Conservation (phyloP, 2,888 invertebrate species). For the Lithosia quadra region DNA sequence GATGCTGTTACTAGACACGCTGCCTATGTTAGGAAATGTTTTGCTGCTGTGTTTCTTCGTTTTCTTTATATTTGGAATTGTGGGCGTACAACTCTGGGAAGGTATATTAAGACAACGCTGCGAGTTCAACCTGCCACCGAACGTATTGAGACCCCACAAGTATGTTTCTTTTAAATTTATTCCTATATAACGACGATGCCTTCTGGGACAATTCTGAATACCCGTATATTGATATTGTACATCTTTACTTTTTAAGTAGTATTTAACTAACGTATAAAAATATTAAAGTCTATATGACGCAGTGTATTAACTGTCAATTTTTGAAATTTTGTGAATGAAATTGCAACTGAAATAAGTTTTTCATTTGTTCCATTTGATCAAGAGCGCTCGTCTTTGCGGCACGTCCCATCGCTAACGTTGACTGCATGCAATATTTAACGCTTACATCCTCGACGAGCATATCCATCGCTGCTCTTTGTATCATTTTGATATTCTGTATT, state of each 20-base stretch:
- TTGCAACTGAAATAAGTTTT: conserved; percentile 68
- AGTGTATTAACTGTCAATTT: conserved; percentile 53
- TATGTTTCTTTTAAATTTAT: conserved; percentile 84
- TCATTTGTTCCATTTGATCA: conserved; percentile 77
- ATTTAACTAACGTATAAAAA: conserved; percentile 41
- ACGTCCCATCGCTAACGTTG: conserved; percentile 84
- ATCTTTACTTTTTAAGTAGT: conserved; percentile 38
- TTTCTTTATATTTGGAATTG: conserved; percentile 99
- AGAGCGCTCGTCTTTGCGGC: conserved; percentile 80
- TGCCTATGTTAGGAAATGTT: conserved; percentile 99
- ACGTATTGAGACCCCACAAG: conserved; percentile 90
- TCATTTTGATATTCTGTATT: conserved; percentile 70
- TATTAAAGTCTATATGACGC: conserved; percentile 47
- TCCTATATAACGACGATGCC: conserved; percentile 24
- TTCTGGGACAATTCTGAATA: conserved; percentile 28
- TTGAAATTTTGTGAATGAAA: conserved; percentile 60
- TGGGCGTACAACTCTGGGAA: conserved; percentile 99
- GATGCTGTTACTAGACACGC: conserved; percentile 98
- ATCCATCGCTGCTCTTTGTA: conserved; percentile 73
- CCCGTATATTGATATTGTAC: conserved; percentile 40
- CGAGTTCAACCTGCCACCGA: conserved; percentile 91
- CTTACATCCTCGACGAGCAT: conserved; percentile 76
- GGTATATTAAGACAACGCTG: conserved; percentile 98
- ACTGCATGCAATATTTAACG: conserved; percentile 87
- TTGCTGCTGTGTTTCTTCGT: conserved; percentile 99